phyloP scores from a whole-genome alignment of 1,140 invertebrate genomes.

The Archivesica marissinica region DNA sequence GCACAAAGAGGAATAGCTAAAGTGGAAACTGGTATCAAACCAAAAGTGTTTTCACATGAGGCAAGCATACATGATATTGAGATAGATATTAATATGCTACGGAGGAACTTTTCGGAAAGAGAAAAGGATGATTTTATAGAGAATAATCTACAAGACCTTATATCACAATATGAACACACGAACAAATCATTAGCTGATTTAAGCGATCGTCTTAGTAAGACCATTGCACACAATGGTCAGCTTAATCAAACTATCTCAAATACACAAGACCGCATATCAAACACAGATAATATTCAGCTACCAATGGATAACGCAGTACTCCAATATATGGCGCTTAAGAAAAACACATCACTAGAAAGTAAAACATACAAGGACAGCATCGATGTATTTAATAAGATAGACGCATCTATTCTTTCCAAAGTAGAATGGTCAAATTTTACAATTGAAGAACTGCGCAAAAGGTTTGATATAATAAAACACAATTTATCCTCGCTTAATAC shows the following conservation, averaged over 20 bases:
- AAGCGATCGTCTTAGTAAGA: not conserved
- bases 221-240: not conserved
- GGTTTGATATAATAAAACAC: not conserved
- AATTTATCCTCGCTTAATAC: not conserved
- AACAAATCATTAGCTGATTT: not conserved
- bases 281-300: not conserved
- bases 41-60: not conserved
- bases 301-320: not conserved
- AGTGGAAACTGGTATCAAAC: not conserved
- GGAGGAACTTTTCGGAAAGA: constrained; percentile 1
- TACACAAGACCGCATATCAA: not conserved
- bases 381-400: not conserved
- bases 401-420: not conserved
- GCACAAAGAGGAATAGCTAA: not conserved
- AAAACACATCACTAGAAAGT: not conserved
- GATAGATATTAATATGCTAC: not conserved
- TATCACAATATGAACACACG: not conserved
- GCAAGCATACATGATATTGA: not conserved
- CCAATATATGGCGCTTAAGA: not conserved
- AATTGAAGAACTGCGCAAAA: not conserved
- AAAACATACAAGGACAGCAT: not conserved
- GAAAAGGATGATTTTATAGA: constrained; percentile 20
- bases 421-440: not conserved
- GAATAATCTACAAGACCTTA: not conserved
- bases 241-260: not conserved